Conservation (phyloP, 2,888 invertebrate genomes). For the Tolmerus cingulatus region DNA sequence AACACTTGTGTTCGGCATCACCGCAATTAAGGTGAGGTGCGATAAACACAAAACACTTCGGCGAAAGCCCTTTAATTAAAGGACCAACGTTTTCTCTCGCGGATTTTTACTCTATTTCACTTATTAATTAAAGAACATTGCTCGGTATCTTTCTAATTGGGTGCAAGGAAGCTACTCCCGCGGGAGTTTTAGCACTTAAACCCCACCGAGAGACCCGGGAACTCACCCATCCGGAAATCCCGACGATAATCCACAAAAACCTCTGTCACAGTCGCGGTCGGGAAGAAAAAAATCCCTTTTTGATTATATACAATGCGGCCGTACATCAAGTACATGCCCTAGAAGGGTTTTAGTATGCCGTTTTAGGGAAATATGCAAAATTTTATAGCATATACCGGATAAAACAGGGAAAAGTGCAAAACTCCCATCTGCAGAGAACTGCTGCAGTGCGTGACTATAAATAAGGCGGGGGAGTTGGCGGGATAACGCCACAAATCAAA, state of each 20-base stretch:
- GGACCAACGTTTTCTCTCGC: not conserved
- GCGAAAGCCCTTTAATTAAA: not conserved
- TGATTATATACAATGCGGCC: not conserved
- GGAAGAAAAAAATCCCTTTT: not conserved
- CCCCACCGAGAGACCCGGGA: not conserved
- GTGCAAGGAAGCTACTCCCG: not conserved
- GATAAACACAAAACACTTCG: not conserved
- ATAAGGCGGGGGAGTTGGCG: not conserved
- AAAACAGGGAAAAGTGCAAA: not conserved
- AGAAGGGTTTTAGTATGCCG: not conserved
- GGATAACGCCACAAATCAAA: not conserved
- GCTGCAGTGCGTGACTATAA: constrained; percentile 52
- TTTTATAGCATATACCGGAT: not conserved
- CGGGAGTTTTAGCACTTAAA: not conserved
- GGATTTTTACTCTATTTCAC: not conserved
- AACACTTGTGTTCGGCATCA: not conserved
- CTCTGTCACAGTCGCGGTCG: not conserved
- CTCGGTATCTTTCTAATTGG: not conserved
- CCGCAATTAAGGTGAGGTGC: not conserved
- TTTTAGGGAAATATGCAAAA: constrained; percentile 9
- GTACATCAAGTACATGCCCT: not conserved
- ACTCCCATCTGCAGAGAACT: constrained; percentile 52
- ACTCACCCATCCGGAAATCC: not conserved
- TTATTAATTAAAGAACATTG: not conserved
- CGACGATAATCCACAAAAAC: not conserved